Base-by-base conservation (phyloP, 2,888 invertebrate species). In the Chydorus sphaericus region DNA sequence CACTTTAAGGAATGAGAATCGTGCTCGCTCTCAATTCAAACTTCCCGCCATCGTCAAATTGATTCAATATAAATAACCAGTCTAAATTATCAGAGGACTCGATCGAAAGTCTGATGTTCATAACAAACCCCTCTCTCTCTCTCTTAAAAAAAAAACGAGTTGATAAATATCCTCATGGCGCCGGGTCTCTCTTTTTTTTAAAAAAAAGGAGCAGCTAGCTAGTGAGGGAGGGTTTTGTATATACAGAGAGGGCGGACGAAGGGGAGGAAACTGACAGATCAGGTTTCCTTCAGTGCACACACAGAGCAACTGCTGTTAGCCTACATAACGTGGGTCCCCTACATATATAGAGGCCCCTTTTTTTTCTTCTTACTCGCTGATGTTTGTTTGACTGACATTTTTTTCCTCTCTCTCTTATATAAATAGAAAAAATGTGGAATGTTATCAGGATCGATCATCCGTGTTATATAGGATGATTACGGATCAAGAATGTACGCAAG, bases 341-440 rank as follows among this genome's bases (percentile, higher is more conserved):
- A 48, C 37, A 54, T 54, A 31, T 55, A 48, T 30, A 51, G 59
- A 8, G 60, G 59, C 2, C 59, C n/a, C n/a, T n/a, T n/a, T n/a
- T n/a, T n/a, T n/a, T n/a, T n/a, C n/a, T n/a, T n/a, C n/a, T n/a
- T n/a, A n/a, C n/a, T n/a, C n/a, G n/a, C n/a, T n/a, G n/a, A n/a
- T 55, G 37, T 57, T 56, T 44, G 44, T 44, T 44, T 44, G 44
- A 44, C 44, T 44, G 44, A 44, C 44, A 44, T 44, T 10, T 44
- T 44, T 44, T 20, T 39, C n/a, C n/a, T n/a, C n/a, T n/a, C n/a
- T n/a, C 7, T 44, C 14, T 26, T 26, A 44, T 16, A 23, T 16
- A 44, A 4, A 44, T 16, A 44, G 2, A 44, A 44, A 18, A 20
- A 14, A 23, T 26, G 16, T 14, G 28, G 44, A 44, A n/a, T n/a